Conservation (phyloP, 2,113 vertebrate species). For the Oryzias woworae region DNA sequence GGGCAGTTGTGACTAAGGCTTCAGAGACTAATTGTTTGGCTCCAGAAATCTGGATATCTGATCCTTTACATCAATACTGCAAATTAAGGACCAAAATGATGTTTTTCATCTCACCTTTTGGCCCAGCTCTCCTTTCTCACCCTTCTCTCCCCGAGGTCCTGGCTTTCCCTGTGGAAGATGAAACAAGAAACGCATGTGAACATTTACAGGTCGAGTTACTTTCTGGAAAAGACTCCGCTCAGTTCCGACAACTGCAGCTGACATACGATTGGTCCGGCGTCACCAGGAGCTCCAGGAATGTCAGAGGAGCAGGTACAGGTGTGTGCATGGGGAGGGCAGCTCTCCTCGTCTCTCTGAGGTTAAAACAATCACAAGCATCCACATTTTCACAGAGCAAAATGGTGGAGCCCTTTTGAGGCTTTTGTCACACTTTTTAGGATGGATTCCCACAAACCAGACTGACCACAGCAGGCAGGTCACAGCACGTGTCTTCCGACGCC, state of each 20-base stretch:
- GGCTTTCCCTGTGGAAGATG: conserved; percentile 81
- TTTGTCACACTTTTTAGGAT: too few relatives aligned
- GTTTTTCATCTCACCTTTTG: conserved; percentile 77
- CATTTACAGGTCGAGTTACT: not conserved
- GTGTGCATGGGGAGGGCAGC: conserved; percentile 80
- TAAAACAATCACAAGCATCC: not conserved
- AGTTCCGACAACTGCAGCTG: not conserved
- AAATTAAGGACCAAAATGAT: not conserved
- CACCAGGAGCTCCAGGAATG: conserved; percentile 79
- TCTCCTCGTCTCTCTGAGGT: conserved; percentile 84
- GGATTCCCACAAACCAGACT: conserved; percentile 30
- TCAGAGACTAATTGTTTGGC: too few relatives aligned
- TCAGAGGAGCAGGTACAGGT: conserved; percentile 83
- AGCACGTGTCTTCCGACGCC: conserved; percentile 85
- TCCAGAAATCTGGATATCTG: too few relatives aligned
- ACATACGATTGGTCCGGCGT: conserved; percentile 83
- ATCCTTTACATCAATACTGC: too few relatives aligned
- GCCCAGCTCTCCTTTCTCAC: conserved; percentile 85
- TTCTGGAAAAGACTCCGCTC: not conserved
- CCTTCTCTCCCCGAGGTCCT: conserved; percentile 85
- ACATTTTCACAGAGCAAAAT: too few relatives aligned
- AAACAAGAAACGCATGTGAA: not conserved
- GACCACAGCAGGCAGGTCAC: conserved; percentile 87
- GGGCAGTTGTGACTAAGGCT: too few relatives aligned
- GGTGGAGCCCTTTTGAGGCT: too few relatives aligned